These are phyloP conservation scores for Lordiphosa collinella DNA, from an alignment of 1,140 invertebrate genomes.

Conservation along the genomic window DNA sequence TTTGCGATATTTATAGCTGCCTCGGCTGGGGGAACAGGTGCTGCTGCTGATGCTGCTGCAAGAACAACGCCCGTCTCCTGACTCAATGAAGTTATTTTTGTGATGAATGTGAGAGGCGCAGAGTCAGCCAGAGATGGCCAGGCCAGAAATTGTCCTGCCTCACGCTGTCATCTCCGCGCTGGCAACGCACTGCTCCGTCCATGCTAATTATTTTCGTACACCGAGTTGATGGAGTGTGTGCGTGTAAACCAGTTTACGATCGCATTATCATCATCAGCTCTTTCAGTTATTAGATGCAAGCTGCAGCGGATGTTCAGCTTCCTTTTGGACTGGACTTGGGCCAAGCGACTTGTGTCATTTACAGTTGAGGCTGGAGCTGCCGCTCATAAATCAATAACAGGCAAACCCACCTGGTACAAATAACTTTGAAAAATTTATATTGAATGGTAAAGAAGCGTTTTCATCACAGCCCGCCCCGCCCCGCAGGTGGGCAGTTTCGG, in stretches of 20 bases:
- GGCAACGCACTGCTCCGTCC: neutral
- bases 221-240: too few species aligned
- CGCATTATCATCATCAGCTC: conserved; percentile 46
- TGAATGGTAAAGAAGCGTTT: conserved; percentile 31
- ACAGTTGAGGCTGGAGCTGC: conserved; percentile 38
- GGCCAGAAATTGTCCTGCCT: conserved; percentile 4
- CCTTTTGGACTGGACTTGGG: conserved; percentile 36
- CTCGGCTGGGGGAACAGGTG: conserved; percentile 63
- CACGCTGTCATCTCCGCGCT: conserved; percentile 20
- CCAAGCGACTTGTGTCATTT: conserved; percentile 61
- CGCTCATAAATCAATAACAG: conserved; percentile 66
- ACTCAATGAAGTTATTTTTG: conserved; percentile 52
- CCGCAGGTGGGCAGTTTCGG: conserved; percentile 12
- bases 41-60: too few species aligned
- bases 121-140: neutral
- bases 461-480: conserved; percentile 13
- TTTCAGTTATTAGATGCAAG: conserved; percentile 70
- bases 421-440: conserved; percentile 71
- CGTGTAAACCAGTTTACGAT: conserved; percentile 18
- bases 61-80: conserved; percentile 50
- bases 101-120: conserved; percentile 38
- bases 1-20: conserved; percentile 71
- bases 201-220: conserved; percentile 34
- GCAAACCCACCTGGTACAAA: conserved; percentile 64
- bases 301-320: conserved; percentile 72